Evolutionary conservation across 2,113 vertebrate species (phyloP).

Genomic region (Amia ocellicauda): DNA sequence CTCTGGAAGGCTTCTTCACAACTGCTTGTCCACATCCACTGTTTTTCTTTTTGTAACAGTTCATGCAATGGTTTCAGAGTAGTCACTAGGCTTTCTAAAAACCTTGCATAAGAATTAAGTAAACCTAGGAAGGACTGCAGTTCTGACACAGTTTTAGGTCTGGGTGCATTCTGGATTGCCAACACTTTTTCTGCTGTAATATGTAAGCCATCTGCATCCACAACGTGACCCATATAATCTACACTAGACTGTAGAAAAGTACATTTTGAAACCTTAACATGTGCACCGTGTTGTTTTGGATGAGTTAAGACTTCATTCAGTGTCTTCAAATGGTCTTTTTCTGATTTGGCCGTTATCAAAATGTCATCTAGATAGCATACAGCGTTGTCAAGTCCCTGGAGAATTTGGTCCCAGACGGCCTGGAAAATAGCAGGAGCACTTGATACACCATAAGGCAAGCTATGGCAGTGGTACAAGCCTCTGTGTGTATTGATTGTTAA

Average conservation of each 20-base stretch:
- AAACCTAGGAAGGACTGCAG: constrained; percentile 14
- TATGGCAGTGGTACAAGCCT: constrained; percentile 26
- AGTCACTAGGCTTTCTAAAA: constrained; percentile 11
- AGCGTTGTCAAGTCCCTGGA: constrained; percentile 36
- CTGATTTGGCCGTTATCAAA: constrained; percentile 12
- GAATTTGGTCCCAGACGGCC: constrained; percentile 42
- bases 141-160: not conserved
- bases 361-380: constrained; percentile 39
- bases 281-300: not conserved
- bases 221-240: not conserved
- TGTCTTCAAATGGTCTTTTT: accelerated
- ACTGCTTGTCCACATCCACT: constrained; percentile 4
- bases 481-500: constrained; percentile 28
- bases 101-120: constrained; percentile 17
- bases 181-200: not conserved
- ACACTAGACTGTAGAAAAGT: not conserved
- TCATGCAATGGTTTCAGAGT: constrained; percentile 10
- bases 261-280: not conserved
- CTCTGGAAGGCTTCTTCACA: constrained; percentile 20
- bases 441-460: constrained; percentile 39
- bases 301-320: not conserved
- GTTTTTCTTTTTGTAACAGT: constrained; percentile 15
- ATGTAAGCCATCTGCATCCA: accelerated
- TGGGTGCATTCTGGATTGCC: accelerated
- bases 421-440: constrained; percentile 38